Base-by-base conservation (phyloP, 2,797 vertebrate genomes). In the Sciurus carolinensis region DNA sequence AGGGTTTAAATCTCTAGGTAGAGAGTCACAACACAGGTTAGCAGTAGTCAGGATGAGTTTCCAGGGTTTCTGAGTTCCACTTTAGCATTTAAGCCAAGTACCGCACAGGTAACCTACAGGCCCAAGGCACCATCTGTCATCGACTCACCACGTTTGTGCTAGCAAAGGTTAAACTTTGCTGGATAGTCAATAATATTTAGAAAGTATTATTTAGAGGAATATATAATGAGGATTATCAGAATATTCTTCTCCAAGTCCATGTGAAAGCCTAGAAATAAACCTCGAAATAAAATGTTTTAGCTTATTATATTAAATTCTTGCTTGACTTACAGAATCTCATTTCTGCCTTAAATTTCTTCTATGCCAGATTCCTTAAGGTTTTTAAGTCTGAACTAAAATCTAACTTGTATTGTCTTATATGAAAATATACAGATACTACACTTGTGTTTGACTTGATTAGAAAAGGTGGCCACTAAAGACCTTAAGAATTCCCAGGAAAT, bases 181-280 rank as follows among this genome's bases (percentile, higher is more conserved):
- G 36, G 92, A 36, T 3, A 71, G 47, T 76, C 42, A 59, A 2
- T 83, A 64, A 76, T 59, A 69, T 91, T 91, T 77, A 92, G 47
- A 87, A 59, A 54, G 10, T 36, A 90, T 93, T 92, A 62, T 26
- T 62, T 62, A 62, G 59, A 62, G 59, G 59, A 62, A 62, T 62
- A 62, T 26, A 62, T 24, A 26, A 33, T 73, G 67, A 47, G 33
- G 22, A 97, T 87, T 87, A 22, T 42, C 30, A 69, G 54, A 90
- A 13, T 7, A 52, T 77, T 72, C 22, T 87, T 95, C 75, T 79
- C 15, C 36, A 94, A 57, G n/a, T 87, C 14, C 4, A 30, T 84
- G 77, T 94, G 81, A 72, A 93, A 82, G 72, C 28, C 18, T 80
- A 86, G 44, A 93, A 95, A 69, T 87, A 94, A 77, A 87, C 59